Conservation (phyloP, 2,797 vertebrate species). For the Enteromius viviparus region DNA sequence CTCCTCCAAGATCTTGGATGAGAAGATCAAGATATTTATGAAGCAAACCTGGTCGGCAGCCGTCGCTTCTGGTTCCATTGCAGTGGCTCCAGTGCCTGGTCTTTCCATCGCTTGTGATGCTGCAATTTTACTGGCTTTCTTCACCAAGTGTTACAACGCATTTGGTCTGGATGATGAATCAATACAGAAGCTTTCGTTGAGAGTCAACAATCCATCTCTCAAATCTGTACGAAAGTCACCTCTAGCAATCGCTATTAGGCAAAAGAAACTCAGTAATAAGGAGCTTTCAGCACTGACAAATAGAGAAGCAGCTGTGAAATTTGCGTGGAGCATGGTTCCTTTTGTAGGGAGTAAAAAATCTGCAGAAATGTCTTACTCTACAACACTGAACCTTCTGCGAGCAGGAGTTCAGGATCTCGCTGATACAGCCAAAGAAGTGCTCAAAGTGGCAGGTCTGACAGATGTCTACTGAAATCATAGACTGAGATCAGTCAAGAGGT, state of each 20-base stretch:
- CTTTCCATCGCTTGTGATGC: constrained; percentile 45
- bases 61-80: constrained; percentile 18
- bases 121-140: constrained; percentile 49
- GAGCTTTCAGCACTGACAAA: neutral
- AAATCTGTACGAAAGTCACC: constrained; percentile 36
- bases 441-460: constrained; percentile 39
- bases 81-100: constrained; percentile 43
- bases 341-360: constrained; percentile 46
- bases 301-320: constrained; percentile 1
- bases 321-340: constrained; percentile 43
- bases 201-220: constrained; percentile 51
- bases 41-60: constrained; percentile 17
- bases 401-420: constrained; percentile 45
- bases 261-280: constrained; percentile 26
- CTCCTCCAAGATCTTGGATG: constrained; percentile 38
- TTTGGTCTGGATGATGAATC: constrained; percentile 55
- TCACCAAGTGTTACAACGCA: constrained; percentile 44
- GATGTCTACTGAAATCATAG: constrained; percentile 13
- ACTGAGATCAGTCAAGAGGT: neutral
- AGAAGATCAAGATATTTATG: constrained; percentile 39
- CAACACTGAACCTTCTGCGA: constrained; percentile 27
- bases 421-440: constrained; percentile 44
- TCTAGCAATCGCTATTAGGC: neutral
- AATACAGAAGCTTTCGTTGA: constrained; percentile 37
- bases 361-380: constrained; percentile 20